phyloP scores from a whole-genome alignment of 2,888 invertebrate species.

The Coenonympha glycerion region DNA sequence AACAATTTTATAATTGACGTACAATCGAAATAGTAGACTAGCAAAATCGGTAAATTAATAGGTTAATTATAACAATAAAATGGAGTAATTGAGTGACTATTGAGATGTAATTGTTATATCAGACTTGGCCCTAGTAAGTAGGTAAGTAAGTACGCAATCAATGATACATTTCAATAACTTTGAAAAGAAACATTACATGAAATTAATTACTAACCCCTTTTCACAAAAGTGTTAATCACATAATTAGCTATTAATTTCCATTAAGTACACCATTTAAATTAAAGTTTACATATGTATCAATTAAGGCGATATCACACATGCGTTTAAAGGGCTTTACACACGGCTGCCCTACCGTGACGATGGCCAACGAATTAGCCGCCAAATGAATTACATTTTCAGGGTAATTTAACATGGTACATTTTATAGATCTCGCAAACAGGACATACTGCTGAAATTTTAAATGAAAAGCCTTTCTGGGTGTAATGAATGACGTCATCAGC shows the following conservation, averaged over 20 bases:
- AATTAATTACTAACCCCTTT: neutral
- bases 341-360: slow-evolving; percentile 30
- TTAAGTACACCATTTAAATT: neutral
- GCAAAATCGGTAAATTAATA: no score
- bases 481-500: no score
- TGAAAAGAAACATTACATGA: no score
- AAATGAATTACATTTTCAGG: slow-evolving; percentile 49
- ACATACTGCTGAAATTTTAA: neutral
- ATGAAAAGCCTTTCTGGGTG: no score
- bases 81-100: no score
- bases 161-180: no score
- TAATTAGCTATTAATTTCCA: slow-evolving; percentile 3
- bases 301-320: slow-evolving; percentile 5
- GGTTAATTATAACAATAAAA: no score
- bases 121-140: no score
- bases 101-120: no score
- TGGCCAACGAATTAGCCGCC: slow-evolving; percentile 43
- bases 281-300: slow-evolving; percentile 11
- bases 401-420: slow-evolving; percentile 39
- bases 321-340: slow-evolving; percentile 27
- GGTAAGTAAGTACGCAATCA: no score
- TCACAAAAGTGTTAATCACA: neutral
- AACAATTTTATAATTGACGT: no score
- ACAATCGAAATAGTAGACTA: no score
- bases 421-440: neutral